Evolutionary conservation across 2,113 vertebrate species (phyloP).

Genomic region (Phalacrocorax pelagicus): DNA sequence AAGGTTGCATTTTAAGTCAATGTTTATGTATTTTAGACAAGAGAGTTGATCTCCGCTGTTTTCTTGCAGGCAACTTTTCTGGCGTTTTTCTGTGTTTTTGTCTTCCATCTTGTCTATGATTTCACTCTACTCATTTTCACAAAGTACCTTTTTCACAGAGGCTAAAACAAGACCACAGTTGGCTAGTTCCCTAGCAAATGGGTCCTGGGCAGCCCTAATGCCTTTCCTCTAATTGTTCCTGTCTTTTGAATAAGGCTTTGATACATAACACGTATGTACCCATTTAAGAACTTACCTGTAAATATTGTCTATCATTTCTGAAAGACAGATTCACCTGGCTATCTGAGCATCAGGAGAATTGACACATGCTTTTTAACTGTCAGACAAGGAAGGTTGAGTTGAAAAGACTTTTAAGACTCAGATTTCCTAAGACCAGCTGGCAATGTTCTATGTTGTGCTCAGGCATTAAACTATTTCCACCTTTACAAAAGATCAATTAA

Average conservation of each 20-base stretch:
- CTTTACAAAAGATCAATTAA: neutral
- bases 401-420: neutral
- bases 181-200: neutral
- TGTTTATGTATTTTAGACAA: neutral
- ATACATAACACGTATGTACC: neutral
- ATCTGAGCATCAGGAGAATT: neutral
- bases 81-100: neutral
- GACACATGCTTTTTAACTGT: neutral
- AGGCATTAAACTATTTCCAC: neutral
- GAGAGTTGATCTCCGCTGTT: neutral
- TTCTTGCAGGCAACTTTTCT: neutral
- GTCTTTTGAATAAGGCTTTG: neutral
- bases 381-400: neutral
- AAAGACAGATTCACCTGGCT: neutral
- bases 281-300: neutral
- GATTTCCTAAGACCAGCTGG: neutral
- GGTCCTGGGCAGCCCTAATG: neutral
- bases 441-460: neutral
- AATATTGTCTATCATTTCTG: neutral
- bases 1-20: neutral
- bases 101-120: neutral
- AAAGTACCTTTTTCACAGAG: neutral
- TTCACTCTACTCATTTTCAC: neutral
- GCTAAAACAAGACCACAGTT: neutral
- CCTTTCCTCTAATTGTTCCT: neutral